Base-by-base conservation (phyloP, 1,140 invertebrate genomes). In the Zaprionus inermis region DNA sequence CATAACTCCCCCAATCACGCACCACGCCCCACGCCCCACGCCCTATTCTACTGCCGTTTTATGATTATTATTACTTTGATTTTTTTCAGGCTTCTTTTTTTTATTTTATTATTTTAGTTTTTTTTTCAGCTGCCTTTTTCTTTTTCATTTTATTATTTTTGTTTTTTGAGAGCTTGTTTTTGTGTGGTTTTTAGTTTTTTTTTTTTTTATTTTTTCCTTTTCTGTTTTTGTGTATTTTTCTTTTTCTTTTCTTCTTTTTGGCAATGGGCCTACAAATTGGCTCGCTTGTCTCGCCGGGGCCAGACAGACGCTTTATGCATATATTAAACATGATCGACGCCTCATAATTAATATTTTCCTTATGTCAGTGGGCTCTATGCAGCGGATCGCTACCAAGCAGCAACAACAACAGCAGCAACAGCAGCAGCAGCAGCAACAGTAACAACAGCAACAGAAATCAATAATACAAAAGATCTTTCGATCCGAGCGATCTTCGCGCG, bases 191-290 rank as follows among this genome's bases (percentile, higher is more conserved):
- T n/a, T n/a, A n/a, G n/a, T 28, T 28, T 28, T 28, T 28, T 66
- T 46, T 20, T 16, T 41, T 10, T 61, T 49, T 55, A 51, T 9
- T 20, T 44, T 6, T 60, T 46, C 24, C 3, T 3, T 51, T 46
- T 49, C 69, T 52, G 44, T 49, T 28, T 52, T 69, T 71, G 65
- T 61, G 57, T 54, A 76, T 6, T 46, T 36, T 73, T 41, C 12
- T 73, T 6, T 46, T 36, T 73, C 32, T 9, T 73, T 68, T 55
- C 44, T 24, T 14, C 34, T 60, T 79, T 81, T 84, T 81, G 81
- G 81, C 81, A 84, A 84, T 81, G 78, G 72, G 81, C 81, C 81
- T 81, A 85, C 81, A 84, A 85, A 85, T 84, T 85, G 81, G 81
- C 81, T 85, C 30, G 66, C 81, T 83, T 83, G 81, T 84, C 77